These are phyloP conservation scores for Glyptemys insculpta DNA, from an alignment of 2,797 vertebrate genomes.

Conservation along the genomic window DNA sequence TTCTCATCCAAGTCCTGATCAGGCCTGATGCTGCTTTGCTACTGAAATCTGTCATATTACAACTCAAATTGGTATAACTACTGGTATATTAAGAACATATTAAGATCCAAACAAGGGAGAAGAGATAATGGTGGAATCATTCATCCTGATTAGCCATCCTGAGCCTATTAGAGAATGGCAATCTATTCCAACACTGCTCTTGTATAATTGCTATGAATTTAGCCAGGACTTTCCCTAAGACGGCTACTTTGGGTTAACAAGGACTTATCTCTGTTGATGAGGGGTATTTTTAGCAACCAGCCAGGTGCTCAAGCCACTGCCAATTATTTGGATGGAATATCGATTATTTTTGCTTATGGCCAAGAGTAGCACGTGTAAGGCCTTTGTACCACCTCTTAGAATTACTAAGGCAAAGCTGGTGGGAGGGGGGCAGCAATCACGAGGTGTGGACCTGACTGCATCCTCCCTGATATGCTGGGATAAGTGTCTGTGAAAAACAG, in stretches of 20 bases:
- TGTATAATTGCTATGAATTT: neutral
- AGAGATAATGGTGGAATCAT: neutral
- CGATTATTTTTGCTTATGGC: no score
- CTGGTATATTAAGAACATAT: neutral
- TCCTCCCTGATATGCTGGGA: no score
- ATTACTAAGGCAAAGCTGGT: no score
- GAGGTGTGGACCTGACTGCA: no score
- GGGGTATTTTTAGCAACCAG: no score
- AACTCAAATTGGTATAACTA: neutral
- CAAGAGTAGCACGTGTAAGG: no score
- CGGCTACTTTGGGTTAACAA: neutral
- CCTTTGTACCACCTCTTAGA: no score
- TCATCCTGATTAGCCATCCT: neutral
- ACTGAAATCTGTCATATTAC: neutral
- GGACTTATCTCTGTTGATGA: neutral
- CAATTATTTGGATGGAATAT: no score
- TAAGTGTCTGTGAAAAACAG: no score
- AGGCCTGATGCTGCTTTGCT: neutral
- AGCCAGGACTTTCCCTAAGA: neutral
- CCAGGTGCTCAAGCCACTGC: no score
- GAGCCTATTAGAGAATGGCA: neutral
- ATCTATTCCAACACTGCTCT: neutral
- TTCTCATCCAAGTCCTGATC: neutral
- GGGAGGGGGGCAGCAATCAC: no score
- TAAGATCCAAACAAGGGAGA: neutral